phyloP scores from a whole-genome alignment of 2,113 vertebrate species.

The Limanda limanda region DNA sequence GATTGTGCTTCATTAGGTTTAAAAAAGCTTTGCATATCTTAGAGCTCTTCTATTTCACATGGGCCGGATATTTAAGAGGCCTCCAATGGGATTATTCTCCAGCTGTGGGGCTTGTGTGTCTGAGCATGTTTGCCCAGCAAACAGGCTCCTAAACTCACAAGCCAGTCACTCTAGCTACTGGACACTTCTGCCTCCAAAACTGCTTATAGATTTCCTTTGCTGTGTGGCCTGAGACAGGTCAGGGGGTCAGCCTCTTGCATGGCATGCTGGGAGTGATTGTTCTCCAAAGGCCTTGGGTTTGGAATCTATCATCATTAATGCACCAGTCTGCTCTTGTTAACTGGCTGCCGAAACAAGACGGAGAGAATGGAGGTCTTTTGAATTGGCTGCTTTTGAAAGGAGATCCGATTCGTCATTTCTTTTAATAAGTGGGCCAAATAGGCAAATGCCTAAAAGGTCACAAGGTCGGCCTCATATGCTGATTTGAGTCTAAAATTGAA shows the following conservation, averaged over 20 bases:
- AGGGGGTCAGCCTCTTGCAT: constrained; percentile 90
- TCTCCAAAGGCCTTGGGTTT: constrained; percentile 85
- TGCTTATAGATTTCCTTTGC: constrained; percentile 92
- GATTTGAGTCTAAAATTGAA: constrained; percentile 85
- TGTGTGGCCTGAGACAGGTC: constrained; percentile 93
- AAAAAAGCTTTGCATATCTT: constrained; percentile 80
- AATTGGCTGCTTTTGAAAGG: constrained; percentile 89
- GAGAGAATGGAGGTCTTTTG: constrained; percentile 85
- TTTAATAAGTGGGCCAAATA: constrained; percentile 93
- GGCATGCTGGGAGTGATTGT: constrained; percentile 95
- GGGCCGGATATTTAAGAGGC: constrained; percentile 69
- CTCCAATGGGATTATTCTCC: constrained; percentile 73
- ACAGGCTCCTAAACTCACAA: constrained; percentile 70
- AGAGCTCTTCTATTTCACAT: constrained; percentile 62
- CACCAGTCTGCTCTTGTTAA: constrained; percentile 88
- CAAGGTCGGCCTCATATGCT: constrained; percentile 85
- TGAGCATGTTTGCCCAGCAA: constrained; percentile 84
- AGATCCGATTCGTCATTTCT: constrained; percentile 94
- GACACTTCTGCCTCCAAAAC: constrained; percentile 87
- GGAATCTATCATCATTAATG: constrained; percentile 99
- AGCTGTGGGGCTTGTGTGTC: constrained; percentile 75
- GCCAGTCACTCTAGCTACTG: constrained; percentile 59
- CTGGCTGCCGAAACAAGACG: constrained; percentile 87
- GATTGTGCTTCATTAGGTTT: constrained; percentile 77
- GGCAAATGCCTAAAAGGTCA: constrained; percentile 85